Evolutionary conservation across 2,797 vertebrate species (phyloP), one percentile per base, ranked within the genome.

Genomic region (Lepus oiostolus): DNA sequence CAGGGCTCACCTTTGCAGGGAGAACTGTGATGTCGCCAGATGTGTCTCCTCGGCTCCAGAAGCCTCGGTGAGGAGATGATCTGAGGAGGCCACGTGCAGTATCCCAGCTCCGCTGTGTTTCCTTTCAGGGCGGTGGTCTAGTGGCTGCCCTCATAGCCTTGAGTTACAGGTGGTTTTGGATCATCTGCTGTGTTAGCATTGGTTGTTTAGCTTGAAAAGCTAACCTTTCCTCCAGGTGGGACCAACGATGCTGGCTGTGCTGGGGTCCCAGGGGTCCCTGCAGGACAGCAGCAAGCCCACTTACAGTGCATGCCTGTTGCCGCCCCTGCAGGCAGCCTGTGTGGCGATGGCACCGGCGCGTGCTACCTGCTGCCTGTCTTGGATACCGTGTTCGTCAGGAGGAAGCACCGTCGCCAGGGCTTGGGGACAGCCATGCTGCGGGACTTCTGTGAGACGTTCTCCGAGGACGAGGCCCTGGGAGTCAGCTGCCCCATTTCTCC

Each of bases 301-400:
- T 10, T 11, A 16, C 19, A 26, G 35, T 0, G 0, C 6, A 2
- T 3, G 35, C 21, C 8, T 54, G 32, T 70, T 19, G 54, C 13
- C 96, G 24, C 95, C 77, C 63, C 97, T 93, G 30, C 96, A 99
- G 99, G 99, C 84, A 99, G 98, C 67, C 97, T 99, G 17, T 99
- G 99, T 94, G 98, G 98, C 52, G 81, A 91, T 7, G 93, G 97
- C 96, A 98, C 97, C 21, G 79, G 98, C 13, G 96, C 97, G 0
- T 98, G 99, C 98, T 99, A 99, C 97, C 95, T 98, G 98, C 98
- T 99, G 38, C 99, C 99, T 0, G 99, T 99, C 65, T 97, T 99
- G 82, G 99, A 99, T 98, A 99, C 99, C 0, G 85, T 99, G 96
- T 99, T 99, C 30, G 99, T 99, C 94, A 98, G 97, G 90, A 98